These are phyloP conservation scores for Campoplex capitator DNA, from an alignment of 2,888 invertebrate genomes.

Conservation along the genomic window DNA sequence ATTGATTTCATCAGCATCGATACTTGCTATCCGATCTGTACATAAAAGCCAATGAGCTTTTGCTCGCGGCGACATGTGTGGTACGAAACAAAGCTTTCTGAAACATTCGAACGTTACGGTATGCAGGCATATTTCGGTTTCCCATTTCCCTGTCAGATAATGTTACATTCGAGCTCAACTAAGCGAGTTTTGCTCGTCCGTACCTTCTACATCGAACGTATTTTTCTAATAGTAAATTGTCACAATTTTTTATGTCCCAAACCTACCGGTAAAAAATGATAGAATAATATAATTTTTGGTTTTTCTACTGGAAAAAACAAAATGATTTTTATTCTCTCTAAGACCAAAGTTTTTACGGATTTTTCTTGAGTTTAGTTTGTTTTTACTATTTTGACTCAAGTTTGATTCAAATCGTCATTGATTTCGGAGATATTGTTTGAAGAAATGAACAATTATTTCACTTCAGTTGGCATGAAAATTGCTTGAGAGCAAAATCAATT, in stretches of 20 bases:
- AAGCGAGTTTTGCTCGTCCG: background rate
- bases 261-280: too few species aligned
- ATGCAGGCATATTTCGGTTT: background rate
- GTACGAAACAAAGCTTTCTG: slow-evolving; percentile 15
- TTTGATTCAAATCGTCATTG: too few species aligned
- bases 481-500: too few species aligned
- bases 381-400: too few species aligned
- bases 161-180: background rate
- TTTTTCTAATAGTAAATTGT: background rate
- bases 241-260: too few species aligned
- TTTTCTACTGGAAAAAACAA: background rate
- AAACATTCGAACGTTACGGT: background rate
- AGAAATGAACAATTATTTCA: too few species aligned
- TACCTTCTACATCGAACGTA: background rate
- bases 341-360: too few species aligned
- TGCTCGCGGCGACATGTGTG: slow-evolving; percentile 30
- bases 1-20: slow-evolving; percentile 78
- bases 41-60: slow-evolving; percentile 26
- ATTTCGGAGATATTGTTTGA: too few species aligned
- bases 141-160: slow-evolving; percentile 10
- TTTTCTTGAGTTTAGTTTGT: too few species aligned
- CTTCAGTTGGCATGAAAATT: too few species aligned
- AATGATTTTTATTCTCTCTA: background rate
- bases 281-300: too few species aligned
- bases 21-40: slow-evolving; percentile 56